Evolutionary conservation across 1,140 invertebrate species (phyloP).

Genomic region (Pararge aegeria): DNA sequence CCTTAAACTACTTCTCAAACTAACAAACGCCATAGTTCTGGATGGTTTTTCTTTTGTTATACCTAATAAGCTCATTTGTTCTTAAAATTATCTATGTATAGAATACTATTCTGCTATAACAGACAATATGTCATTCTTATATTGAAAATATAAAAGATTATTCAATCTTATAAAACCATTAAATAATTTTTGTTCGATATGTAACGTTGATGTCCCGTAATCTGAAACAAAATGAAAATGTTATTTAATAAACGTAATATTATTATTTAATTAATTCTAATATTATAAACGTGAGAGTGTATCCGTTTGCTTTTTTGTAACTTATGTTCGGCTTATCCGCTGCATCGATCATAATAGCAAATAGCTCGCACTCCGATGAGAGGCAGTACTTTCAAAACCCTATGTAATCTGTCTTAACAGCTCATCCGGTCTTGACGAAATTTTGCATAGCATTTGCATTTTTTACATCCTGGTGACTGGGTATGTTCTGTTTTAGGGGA

Average conservation of each 20-base stretch:
- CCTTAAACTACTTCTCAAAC: slow-evolving; percentile 55
- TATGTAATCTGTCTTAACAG: too few species aligned
- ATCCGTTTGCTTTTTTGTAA: too few species aligned
- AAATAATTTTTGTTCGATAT: slow-evolving; percentile 33
- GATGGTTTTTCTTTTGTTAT: slow-evolving; percentile 41
- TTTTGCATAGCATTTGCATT: too few species aligned
- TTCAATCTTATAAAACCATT: slow-evolving; percentile 39
- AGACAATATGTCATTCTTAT: slow-evolving; percentile 55
- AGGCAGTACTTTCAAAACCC: too few species aligned
- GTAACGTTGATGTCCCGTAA: slow-evolving; percentile 36
- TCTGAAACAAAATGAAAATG: slow-evolving; percentile 62
- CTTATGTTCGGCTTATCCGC: too few species aligned
- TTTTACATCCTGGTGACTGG: too few species aligned
- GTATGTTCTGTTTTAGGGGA: too few species aligned
- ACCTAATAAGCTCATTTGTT: slow-evolving; percentile 60
- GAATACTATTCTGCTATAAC: slow-evolving; percentile 46
- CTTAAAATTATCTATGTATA: slow-evolving; percentile 40
- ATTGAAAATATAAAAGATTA: slow-evolving; percentile 26
- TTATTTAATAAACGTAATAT: slow-evolving; percentile 3
- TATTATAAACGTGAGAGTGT: too few species aligned
- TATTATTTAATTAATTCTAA: not conserved
- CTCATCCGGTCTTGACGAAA: too few species aligned
- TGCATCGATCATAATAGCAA: too few species aligned
- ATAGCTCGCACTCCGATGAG: too few species aligned
- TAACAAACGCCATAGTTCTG: slow-evolving; percentile 54